A percentile compares a stretch with the other conserved stretches of the same genome.
phyloP scores from a whole-genome alignment of 1,140 invertebrate genomes.

The Philaenus spumarius region DNA sequence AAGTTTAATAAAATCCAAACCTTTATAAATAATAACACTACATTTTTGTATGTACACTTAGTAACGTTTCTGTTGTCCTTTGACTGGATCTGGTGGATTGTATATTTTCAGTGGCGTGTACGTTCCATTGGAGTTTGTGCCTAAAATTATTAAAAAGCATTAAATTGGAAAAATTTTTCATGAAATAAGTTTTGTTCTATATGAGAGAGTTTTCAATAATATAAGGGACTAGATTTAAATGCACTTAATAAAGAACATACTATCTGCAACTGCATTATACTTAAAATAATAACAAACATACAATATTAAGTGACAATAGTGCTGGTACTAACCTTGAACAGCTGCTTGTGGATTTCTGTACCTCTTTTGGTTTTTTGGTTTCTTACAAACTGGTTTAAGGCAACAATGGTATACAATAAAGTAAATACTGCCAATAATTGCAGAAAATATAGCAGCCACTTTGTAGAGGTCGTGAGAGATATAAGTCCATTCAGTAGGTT shows the following conservation, averaged over 20 bases:
- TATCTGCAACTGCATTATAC: no score
- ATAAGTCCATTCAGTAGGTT: constrained; percentile 40
- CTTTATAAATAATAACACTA: no score
- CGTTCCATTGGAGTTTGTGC: constrained; percentile 59
- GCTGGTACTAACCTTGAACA: constrained; percentile 32
- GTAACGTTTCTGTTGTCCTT: constrained; percentile 15
- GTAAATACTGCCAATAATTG: constrained; percentile 54
- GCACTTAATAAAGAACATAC: no score
- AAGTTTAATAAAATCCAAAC: no score
- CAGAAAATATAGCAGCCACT: constrained; percentile 53
- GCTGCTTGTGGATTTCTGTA: not conserved
- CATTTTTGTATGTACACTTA: no score
- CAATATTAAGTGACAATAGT: no score
- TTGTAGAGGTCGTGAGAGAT: constrained; percentile 37
- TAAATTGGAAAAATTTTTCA: not conserved
- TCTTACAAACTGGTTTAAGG: constrained; percentile 46
- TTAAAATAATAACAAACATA: no score
- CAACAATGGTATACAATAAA: constrained; percentile 62
- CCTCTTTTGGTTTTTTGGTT: not conserved
- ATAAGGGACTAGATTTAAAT: no score
- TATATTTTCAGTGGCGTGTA: constrained; percentile 56
- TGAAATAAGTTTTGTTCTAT: no score
- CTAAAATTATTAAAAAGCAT: constrained; percentile 42
- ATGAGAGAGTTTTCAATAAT: no score
- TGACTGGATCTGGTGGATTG: constrained; percentile 2